Evolutionary conservation across 64 coral and sea anemone genomes (phyloP).

Genomic region (Actinia equina): DNA sequence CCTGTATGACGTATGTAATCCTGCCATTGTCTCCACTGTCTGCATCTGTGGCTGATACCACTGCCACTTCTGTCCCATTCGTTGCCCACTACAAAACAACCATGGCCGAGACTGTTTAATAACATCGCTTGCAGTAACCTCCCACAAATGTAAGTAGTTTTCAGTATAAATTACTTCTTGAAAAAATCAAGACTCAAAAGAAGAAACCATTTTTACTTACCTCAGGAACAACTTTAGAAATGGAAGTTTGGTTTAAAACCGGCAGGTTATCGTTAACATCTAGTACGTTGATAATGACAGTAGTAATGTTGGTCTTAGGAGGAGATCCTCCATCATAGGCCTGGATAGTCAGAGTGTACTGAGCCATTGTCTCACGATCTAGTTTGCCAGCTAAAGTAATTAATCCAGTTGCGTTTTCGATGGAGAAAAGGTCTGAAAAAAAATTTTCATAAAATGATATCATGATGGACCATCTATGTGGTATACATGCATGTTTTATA

Average conservation of each 20-base stretch:
- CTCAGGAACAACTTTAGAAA: not conserved
- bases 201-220: not conserved
- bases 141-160: not conserved
- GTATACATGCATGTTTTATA: too few species aligned
- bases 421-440: slow-evolving; percentile 33
- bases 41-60: slow-evolving; percentile 48
- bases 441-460: too few species aligned
- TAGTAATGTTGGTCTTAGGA: slow-evolving; percentile 25
- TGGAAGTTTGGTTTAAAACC: not conserved
- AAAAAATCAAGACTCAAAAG: not conserved
- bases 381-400: slow-evolving; percentile 38
- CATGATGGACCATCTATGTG: too few species aligned
- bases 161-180: not conserved
- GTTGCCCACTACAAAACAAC: slow-evolving; percentile 32
- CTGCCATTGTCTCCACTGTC: slow-evolving; percentile 51
- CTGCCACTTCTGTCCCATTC: slow-evolving; percentile 48
- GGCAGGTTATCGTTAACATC: slow-evolving; percentile 85
- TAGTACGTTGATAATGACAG: slow-evolving; percentile 48
- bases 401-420: slow-evolving; percentile 62
- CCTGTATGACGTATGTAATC: slow-evolving; percentile 51
- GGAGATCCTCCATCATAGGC: slow-evolving; percentile 66
- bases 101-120: not conserved
- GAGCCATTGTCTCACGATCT: slow-evolving; percentile 48
- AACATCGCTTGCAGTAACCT: not conserved
- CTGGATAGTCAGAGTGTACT: slow-evolving; percentile 55